Percentiles rank a stretch among this genome's conserved stretches.
Conservation (phyloP, 2,888 invertebrate species). For the Phymatocera aterrima region DNA sequence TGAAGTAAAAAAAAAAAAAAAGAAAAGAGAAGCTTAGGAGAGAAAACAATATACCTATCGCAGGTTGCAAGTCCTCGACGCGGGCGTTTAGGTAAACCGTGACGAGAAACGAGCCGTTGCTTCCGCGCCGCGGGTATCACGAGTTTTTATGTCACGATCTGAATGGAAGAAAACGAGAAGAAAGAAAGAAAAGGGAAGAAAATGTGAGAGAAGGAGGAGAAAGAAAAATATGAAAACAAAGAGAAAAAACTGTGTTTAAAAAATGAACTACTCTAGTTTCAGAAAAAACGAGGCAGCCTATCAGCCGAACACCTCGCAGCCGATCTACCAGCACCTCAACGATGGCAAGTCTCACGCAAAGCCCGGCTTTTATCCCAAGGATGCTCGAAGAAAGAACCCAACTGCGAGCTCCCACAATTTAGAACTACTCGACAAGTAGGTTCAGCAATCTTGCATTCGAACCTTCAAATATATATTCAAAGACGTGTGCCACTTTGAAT, state of each 20-base stretch:
- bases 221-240: too few relatives aligned
- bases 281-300: constrained; percentile 23
- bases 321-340: constrained; percentile 59
- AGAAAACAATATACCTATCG: background rate
- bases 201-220: too few relatives aligned
- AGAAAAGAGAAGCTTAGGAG: too few relatives aligned
- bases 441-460: constrained; percentile 28
- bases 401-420: constrained; percentile 61
- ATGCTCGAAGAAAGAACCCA: constrained; percentile 61
- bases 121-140: too few relatives aligned
- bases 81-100: too few relatives aligned
- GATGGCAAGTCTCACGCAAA: constrained; percentile 57
- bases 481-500: background rate
- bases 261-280: constrained; percentile 25
- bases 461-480: background rate
- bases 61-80: too few relatives aligned
- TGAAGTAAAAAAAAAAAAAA: background rate
- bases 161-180: too few relatives aligned
- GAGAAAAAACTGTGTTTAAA: background rate
- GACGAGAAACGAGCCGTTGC: too few relatives aligned
- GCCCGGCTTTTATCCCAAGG: constrained; percentile 63
- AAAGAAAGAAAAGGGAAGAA: too few relatives aligned
- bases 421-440: constrained; percentile 61
- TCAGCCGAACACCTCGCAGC: constrained; percentile 48
- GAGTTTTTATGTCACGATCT: too few relatives aligned